These are phyloP conservation scores for Carterocephalus palaemon DNA, from an alignment of 2,888 invertebrate genomes.

Conservation along the genomic window DNA sequence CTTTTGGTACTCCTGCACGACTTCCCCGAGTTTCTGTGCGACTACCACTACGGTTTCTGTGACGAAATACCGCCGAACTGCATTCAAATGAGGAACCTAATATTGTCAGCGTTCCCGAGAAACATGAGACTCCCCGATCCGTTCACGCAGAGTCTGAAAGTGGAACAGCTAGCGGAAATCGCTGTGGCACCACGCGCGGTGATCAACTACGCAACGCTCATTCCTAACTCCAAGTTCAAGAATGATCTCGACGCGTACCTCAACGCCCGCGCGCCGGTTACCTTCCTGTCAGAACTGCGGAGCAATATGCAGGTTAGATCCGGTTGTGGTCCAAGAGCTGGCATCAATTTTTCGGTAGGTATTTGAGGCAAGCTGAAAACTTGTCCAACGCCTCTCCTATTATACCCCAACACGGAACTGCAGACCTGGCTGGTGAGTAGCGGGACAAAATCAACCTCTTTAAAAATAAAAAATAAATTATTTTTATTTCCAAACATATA, in stretches of 20 bases:
- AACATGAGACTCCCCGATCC: conserved; percentile 99
- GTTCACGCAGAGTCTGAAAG: conserved; percentile 97
- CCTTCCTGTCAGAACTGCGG: conserved; percentile 94
- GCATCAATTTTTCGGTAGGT: too few species aligned
- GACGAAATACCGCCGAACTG: conserved; percentile 99
- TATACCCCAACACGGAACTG: too few species aligned
- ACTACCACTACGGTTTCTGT: conserved; percentile 99
- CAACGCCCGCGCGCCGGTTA: conserved; percentile 95
- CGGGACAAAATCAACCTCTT: too few species aligned
- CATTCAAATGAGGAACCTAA: conserved; percentile 98
- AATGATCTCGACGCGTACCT: conserved; percentile 98
- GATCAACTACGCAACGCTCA: conserved; percentile 91
- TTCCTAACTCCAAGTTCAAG: conserved; percentile 92
- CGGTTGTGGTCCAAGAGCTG: conserved; percentile 8
- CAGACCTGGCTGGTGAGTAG: too few species aligned
- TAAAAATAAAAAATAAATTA: too few species aligned
- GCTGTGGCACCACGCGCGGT: conserved; percentile 92
- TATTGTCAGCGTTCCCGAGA: conserved; percentile 97
- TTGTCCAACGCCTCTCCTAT: too few species aligned
- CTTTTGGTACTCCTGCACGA: conserved; percentile 97
- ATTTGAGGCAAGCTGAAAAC: too few species aligned
- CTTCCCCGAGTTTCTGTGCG: conserved; percentile 99
- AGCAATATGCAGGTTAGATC: conserved; percentile 87
- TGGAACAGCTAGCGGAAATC: conserved; percentile 94
- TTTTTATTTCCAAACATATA: too few species aligned